Base-by-base conservation (phyloP, 2,797 vertebrate species). In the Gadopsis marmoratus region DNA sequence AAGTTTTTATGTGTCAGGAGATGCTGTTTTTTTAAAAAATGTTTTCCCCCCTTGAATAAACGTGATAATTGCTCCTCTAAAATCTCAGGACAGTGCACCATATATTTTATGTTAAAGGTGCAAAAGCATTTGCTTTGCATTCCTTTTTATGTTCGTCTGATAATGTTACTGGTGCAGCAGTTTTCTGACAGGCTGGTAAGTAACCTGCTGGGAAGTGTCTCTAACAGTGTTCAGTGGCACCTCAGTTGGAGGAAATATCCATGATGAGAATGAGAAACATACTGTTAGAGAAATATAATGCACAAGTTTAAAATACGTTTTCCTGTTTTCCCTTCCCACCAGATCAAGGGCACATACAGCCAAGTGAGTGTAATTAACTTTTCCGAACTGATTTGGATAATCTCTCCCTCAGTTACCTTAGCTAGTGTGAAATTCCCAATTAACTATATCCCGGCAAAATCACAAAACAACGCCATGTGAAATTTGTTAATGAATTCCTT, bases 401-500 rank as follows among this genome's bases (percentile, higher is more conserved):
- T 90, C 86, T 88, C 79, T 88, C 75, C 83, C 82, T 87, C 79
- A 79, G 83, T 92, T 87, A 89, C 89, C 87, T 90, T 84, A 88
- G 85, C 78, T 79, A 71, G 79, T 84, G 86, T 87, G 86, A 93
- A 92, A 90, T 90, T 92, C 83, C 83, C 90, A 92, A 92, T 90
- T 91, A 93, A 83, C 87, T 86, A 84, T 81, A 91, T 79, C 73
- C 71, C 39, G 4, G 74, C 73, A 79, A 92, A 86, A 89, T 81
- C 77, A 75, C 84, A 88, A 85, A 84, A 81, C 84, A 83, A 86
- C 74, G 58, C 84, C 82, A 89, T 84, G 83, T 88, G 83, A 90
- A 90, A 88, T 91, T 84, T 93, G 80, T 87, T 93, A 94, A 93
- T 93, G 92, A 91, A 93, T 93, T 93, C 93, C 90, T 94, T 93